A percentile compares a stretch with the other conserved stretches of the same genome.
Conservation (phyloP, 2,113 vertebrate genomes). For the Microtus oregoni region DNA sequence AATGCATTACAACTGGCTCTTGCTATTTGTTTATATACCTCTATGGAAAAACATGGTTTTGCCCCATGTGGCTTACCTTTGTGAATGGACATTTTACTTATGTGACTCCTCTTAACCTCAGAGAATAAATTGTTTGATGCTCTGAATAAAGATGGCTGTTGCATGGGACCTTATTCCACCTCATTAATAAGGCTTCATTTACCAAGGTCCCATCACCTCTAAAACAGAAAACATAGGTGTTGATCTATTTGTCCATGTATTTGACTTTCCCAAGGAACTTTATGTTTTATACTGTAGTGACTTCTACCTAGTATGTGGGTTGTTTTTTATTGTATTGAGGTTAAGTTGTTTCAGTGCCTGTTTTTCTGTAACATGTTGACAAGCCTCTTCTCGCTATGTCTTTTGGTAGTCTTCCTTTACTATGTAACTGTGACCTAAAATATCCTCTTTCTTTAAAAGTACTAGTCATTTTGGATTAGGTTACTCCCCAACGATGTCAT, state of each 20-base stretch:
- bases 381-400: neutral
- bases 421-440: neutral
- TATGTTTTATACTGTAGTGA: neutral
- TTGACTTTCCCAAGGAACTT: neutral
- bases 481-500: neutral
- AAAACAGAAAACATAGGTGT: neutral
- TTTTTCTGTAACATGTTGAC: neutral
- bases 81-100: neutral
- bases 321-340: too few relatives aligned
- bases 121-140: neutral
- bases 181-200: neutral
- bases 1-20: neutral
- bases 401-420: neutral
- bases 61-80: neutral
- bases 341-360: neutral
- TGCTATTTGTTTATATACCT: neutral
- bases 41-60: neutral
- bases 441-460: neutral
- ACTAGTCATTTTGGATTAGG: neutral
- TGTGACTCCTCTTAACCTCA: neutral
- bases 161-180: neutral
- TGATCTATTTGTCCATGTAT: neutral
- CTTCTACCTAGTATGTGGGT: neutral
- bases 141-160: neutral
- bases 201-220: neutral